A percentile compares a stretch with the other conserved stretches of the same genome.
Conservation (phyloP, 37 sponge, comb jelly and placozoan genomes). For the Tethya wilhelma region DNA sequence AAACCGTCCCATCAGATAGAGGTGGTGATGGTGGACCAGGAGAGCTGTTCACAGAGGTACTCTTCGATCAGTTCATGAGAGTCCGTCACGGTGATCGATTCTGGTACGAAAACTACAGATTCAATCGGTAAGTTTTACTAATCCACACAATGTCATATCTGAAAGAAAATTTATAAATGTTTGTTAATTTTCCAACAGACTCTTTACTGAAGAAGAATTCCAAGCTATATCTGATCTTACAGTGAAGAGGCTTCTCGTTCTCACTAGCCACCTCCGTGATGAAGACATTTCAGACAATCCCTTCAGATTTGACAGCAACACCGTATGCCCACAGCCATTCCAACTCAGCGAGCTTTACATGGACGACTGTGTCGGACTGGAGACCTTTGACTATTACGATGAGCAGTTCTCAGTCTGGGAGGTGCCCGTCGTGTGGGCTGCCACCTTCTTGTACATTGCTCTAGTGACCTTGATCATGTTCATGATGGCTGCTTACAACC, state of each 20-base stretch:
- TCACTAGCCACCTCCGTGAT: slow-evolving; percentile 51
- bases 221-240: slow-evolving; percentile 55
- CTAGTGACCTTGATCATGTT: slow-evolving; percentile 63
- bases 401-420: slow-evolving; percentile 55
- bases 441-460: slow-evolving; percentile 69
- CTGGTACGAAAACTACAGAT: slow-evolving; percentile 92
- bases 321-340: slow-evolving; percentile 83
- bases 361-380: slow-evolving; percentile 77
- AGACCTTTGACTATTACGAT: slow-evolving; percentile 75
- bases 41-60: slow-evolving; percentile 81
- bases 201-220: slow-evolving; percentile 80
- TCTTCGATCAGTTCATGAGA: slow-evolving; percentile 94
- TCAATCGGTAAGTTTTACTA: slow-evolving; percentile 62
- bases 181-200: slow-evolving; percentile 8
- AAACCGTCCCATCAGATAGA: slow-evolving; percentile 63
- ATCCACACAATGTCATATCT: neutral
- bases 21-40: slow-evolving; percentile 69
- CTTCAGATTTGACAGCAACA: slow-evolving; percentile 40
- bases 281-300: slow-evolving; percentile 65
- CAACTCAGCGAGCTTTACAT: slow-evolving; percentile 86
- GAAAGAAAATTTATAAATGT: neutral
- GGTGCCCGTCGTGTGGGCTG: slow-evolving; percentile 72
- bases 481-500: slow-evolving; percentile 66
- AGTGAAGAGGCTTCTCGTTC: slow-evolving; percentile 63
- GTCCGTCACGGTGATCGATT: slow-evolving; percentile 91